phyloP scores from a whole-genome alignment of 2,113 vertebrate species.

The Anarhynchus alexandrinus region DNA sequence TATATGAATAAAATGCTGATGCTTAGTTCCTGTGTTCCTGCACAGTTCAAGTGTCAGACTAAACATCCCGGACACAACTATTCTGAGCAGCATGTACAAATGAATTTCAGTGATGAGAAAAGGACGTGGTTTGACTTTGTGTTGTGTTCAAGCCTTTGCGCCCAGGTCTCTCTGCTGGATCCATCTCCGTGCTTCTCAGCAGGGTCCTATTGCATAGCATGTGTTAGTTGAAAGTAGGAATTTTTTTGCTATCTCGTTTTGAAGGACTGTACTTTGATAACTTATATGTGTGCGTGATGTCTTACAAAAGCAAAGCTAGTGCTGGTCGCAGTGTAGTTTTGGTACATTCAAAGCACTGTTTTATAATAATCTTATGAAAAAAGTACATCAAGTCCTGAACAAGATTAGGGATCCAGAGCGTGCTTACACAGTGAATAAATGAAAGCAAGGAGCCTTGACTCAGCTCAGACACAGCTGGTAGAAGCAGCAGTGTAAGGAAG shows the following conservation, averaged over 20 bases:
- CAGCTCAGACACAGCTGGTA: neutral
- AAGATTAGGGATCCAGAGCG: neutral
- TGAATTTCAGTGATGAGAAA: neutral
- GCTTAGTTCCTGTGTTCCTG: neutral
- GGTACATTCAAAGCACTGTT: neutral
- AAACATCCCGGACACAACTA: neutral
- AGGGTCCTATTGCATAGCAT: neutral
- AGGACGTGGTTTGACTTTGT: neutral
- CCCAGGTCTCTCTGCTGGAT: neutral
- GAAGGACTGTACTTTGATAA: neutral
- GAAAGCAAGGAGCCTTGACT: neutral
- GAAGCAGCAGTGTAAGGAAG: neutral
- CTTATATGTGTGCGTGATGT: accelerated
- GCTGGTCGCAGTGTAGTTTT: neutral
- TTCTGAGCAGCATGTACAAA: neutral
- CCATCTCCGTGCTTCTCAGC: neutral
- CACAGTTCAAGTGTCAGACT: neutral
- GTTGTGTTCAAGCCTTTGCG: neutral
- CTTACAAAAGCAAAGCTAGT: neutral
- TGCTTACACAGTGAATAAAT: neutral
- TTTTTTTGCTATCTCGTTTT: neutral
- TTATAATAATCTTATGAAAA: neutral
- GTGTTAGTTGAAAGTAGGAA: neutral
- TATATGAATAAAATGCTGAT: neutral
- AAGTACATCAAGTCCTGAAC: neutral